Conservation (phyloP, 2,888 invertebrate species). For the Rugalucina vietnamica region DNA sequence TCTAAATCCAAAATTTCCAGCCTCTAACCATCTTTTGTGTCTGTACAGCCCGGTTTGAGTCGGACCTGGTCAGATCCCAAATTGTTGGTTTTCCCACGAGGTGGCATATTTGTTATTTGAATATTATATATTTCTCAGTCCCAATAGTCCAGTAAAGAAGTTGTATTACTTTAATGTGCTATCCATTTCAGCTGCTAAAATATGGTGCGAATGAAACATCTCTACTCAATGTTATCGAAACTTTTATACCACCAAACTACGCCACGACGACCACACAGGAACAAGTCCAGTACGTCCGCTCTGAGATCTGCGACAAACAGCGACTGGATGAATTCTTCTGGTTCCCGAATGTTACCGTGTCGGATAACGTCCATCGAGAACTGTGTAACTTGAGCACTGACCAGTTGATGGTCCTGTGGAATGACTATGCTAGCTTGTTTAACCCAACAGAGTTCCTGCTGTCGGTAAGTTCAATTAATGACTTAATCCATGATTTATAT, state of each 20-base stretch:
- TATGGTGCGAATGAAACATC: conserved; percentile 34
- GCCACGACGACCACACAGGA: conserved; percentile 30
- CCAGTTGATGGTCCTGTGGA: conserved; percentile 54
- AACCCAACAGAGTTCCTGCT: conserved; percentile 33
- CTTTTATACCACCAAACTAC: conserved; percentile 41
- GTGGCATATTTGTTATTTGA: too few species aligned
- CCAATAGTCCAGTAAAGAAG: background rate
- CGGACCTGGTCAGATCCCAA: too few species aligned
- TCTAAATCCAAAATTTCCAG: too few species aligned
- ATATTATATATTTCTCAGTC: background rate
- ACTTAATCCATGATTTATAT: too few species aligned
- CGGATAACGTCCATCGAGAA: conserved; percentile 62
- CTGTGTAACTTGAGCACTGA: conserved; percentile 65
- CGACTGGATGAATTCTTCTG: conserved; percentile 60
- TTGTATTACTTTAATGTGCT: background rate
- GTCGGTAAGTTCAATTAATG: conserved; percentile 65
- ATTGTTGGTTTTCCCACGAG: too few species aligned
- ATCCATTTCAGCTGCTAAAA: background rate
- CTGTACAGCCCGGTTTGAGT: too few species aligned
- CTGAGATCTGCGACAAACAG: conserved; percentile 56
- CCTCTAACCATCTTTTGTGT: too few species aligned
- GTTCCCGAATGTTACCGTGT: conserved; percentile 63
- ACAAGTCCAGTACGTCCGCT: conserved; percentile 31
- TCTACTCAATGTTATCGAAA: conserved; percentile 37
- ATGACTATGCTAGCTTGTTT: conserved; percentile 58